Base-by-base conservation (phyloP, 2,888 invertebrate genomes). In the Meganola albula region DNA sequence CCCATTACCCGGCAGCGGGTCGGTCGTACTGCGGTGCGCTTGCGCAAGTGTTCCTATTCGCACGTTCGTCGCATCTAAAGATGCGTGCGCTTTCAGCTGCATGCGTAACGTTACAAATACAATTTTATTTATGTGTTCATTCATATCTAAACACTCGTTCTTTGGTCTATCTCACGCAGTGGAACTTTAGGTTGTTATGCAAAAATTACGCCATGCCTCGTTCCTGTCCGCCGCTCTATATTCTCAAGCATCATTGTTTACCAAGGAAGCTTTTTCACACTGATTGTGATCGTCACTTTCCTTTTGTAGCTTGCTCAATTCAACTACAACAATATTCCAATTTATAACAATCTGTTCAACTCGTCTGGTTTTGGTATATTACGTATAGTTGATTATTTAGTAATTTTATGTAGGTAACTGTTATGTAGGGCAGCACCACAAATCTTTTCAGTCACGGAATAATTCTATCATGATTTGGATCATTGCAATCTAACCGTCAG, bases 11-110 rank as follows among this genome's bases (percentile, higher is more conserved):
- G 50, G 33, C 37, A 44, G 39, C 42, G 34, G 37, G 40, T 50
- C 50, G 38, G 39, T 40, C 43, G 41, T 48, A 27, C 38, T 20
- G 32, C 34, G 40, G 37, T 58, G 53, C 62, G 63, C 60, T 82
- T 82, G 74, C 78, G 82, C 76, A 82, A 82, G 65, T 63, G 71
- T 48, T 57, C 62, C 63, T 74, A 73, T 79, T 79, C 74, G 77
- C 79, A 75, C 74, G 75, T 69, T 63, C 53, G 48, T 39, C 41
- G 47, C 37, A 31, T 48, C 40, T 6, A 16, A 47, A 54, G 52
- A 58, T 55, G 53, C 50, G 49, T 52, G 50, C 42, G 53, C 53
- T 58, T 57, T 58, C 41, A 44, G 50, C 41, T 53, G 50, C 54
- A 49, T 51, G 48, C 47, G 46, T 49, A 53, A 44, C 37, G 34